A percentile compares a stretch with the other conserved stretches of the same genome.
Evolutionary conservation across 2,888 invertebrate species (phyloP).

Genomic region (Mongoloraphidia duomilia): DNA sequence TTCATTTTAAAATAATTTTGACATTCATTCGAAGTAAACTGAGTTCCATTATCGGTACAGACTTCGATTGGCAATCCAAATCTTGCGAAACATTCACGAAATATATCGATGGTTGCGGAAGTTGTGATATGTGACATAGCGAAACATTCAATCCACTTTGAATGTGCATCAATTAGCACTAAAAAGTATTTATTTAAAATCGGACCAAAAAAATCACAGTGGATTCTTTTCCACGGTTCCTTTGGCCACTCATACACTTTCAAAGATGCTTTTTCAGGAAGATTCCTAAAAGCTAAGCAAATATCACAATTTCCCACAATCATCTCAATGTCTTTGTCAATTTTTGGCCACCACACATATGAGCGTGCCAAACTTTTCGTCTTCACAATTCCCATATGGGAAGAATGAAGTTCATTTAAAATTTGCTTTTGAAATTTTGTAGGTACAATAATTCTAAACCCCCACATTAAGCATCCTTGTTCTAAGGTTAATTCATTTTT

Average conservation of each 20-base stretch:
- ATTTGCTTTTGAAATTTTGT: too few species aligned
- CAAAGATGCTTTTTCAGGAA: background rate
- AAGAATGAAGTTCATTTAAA: background rate
- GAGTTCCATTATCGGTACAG: slow-evolving; percentile 3
- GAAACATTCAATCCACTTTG: background rate
- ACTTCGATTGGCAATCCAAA: background rate
- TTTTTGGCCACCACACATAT: background rate
- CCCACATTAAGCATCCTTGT: too few species aligned
- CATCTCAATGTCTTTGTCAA: background rate
- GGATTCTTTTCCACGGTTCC: background rate
- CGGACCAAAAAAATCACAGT: background rate
- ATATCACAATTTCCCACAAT: background rate
- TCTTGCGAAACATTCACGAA: background rate
- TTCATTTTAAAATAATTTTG: background rate
- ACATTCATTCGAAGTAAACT: slow-evolving; percentile 4
- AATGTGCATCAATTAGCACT: background rate
- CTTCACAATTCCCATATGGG: background rate
- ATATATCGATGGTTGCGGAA: background rate
- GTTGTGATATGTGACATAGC: background rate
- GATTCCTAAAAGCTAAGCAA: background rate
- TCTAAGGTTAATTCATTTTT: too few species aligned
- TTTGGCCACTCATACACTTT: too few species aligned
- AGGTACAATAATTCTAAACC: too few species aligned
- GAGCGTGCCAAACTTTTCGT: background rate
- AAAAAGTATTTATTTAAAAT: background rate